Conservation (phyloP, 2,113 vertebrate species). For the Rafetus swinhoei region DNA sequence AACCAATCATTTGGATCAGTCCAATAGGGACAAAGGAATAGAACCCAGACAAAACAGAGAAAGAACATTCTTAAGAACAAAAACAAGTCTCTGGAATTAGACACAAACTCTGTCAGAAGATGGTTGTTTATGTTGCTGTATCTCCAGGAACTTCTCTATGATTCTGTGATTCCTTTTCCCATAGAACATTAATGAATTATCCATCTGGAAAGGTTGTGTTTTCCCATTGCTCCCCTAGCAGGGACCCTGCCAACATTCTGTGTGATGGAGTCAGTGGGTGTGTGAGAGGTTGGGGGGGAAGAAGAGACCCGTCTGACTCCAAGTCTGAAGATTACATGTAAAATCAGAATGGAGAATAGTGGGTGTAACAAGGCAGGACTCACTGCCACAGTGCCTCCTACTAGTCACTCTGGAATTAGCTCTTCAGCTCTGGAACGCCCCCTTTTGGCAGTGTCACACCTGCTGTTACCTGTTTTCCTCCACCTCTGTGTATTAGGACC, state of each 20-base stretch:
- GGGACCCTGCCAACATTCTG: background rate
- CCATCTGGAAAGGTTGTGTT: background rate
- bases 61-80: background rate
- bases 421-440: too few species aligned
- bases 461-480: too few species aligned
- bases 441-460: too few species aligned
- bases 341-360: background rate
- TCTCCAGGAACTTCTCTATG: background rate
- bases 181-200: background rate
- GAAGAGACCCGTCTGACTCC: background rate
- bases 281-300: background rate
- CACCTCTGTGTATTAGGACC: too few species aligned
- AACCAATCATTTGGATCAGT: background rate
- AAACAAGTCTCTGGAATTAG: background rate
- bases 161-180: background rate
- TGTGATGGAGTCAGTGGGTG: background rate
- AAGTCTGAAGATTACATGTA: fast-evolving
- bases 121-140: background rate
- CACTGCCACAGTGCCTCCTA: too few species aligned
- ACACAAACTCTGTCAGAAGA: background rate
- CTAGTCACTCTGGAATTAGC: too few species aligned
- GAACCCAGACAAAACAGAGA: background rate
- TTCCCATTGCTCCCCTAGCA: background rate
- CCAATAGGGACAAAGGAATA: background rate
- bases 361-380: too few species aligned